Percentiles rank a stretch among this genome's conserved stretches.
phyloP scores from a whole-genome alignment of 2,113 vertebrate genomes.

The Synchiropus splendidus region DNA sequence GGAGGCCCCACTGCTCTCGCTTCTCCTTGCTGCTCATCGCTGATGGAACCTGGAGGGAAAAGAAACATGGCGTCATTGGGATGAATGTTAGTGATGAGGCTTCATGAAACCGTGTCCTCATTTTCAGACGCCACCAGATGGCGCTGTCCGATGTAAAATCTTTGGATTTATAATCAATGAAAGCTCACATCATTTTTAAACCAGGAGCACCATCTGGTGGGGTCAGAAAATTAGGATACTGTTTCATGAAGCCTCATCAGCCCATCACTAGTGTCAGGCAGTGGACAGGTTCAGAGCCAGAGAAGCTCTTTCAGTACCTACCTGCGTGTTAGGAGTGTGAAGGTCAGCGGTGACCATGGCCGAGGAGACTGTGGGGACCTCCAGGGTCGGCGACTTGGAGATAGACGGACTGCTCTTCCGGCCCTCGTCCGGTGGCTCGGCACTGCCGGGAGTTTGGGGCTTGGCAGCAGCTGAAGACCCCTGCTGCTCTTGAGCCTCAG shows the following conservation, averaged over 20 bases:
- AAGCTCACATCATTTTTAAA: no score
- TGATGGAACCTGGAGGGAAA: conserved; percentile 30
- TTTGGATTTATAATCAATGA: no score
- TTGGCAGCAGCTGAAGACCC: conserved; percentile 28
- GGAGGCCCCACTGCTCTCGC: conserved; percentile 56
- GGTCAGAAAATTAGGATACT: no score
- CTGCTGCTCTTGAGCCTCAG: conserved; percentile 68
- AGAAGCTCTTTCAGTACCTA: conserved; percentile 40
- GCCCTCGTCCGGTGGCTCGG: conserved; percentile 29
- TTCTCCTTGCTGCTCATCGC: conserved; percentile 53
- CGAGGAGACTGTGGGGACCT: conserved; percentile 55
- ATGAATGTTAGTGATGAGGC: no score
- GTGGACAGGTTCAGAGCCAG: no score
- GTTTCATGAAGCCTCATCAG: no score
- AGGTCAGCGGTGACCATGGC: conserved; percentile 73
- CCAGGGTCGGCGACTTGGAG: conserved; percentile 60
- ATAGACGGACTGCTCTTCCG: conserved; percentile 30
- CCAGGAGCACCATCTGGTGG: no score
- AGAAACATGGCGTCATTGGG: neutral
- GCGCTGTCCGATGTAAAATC: no score
- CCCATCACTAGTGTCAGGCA: no score
- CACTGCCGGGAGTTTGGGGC: neutral
- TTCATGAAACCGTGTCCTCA: no score
- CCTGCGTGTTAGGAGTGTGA: conserved; percentile 71
- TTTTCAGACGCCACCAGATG: no score